Base-by-base conservation (phyloP, 92 coral and sea anemone genomes). In the Ricordea florida region DNA sequence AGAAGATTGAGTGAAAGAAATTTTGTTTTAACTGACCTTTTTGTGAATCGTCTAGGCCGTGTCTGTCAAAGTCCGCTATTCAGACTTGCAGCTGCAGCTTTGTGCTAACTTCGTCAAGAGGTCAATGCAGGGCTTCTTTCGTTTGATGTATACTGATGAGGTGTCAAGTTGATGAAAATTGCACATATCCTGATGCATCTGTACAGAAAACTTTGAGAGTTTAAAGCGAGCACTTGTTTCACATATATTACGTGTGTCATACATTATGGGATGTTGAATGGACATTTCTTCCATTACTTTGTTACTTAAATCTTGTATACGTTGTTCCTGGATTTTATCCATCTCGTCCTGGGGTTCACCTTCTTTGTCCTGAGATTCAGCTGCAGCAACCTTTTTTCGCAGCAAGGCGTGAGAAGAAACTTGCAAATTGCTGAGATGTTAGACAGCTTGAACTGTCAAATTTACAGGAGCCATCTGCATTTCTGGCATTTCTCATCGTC, bases 321-420 rank as follows among this genome's bases (percentile, higher is more conserved):
- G 11, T 29, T 71, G 66, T 66, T 68, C 77, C 13, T 52, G 45
- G 22, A 50, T 53, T 29, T 21, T 76, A 8, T 36, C 66, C 58
- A 46, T 11, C 32, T 73, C 80, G 29, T 30, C 70, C 8, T 22
- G 6, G 24, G 40, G 58, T 57, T 71, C 56, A 17, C 29, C 45
- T 44, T 73, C 69, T 6, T 73, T 37, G 13, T 57, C 61, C 23
- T 46, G 24, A 18, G 50, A 37, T 7, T 32, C 48, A 18, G 17
- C 76, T 43, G 25, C 16, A 27, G n/a, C 66, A 45, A 60, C n/a
- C 48, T 34, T 25, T 53, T 47, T 81, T 81, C 32, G 57, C 55
- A 25, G 69, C 80, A 29, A 81, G 31, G 22, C 82, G 68, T n/a
- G 87, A 62, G 22, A 81, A 81, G 43, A 81, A 81, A 38, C 87